Evolutionary conservation across 2,797 vertebrate species (phyloP).

Genomic region (Antennarius maculatus): DNA sequence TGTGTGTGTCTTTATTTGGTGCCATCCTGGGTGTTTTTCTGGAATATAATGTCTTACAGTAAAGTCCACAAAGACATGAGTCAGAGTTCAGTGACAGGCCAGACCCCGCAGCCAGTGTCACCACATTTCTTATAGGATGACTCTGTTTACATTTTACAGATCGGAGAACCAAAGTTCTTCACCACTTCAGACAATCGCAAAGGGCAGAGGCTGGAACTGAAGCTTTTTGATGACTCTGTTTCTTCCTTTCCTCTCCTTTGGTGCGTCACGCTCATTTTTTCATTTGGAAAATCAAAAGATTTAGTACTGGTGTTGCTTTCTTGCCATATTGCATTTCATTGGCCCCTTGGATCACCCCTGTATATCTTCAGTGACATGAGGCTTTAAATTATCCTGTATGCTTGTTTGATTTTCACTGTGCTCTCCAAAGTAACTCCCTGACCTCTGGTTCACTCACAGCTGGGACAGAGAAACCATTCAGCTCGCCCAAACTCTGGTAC

Average conservation of each 20-base stretch:
- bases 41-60: constrained; percentile 19
- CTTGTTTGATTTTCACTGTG: constrained; percentile 61
- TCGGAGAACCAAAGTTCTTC: constrained; percentile 89
- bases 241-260: constrained; percentile 90
- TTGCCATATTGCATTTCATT: constrained; percentile 25
- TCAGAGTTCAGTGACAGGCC: constrained; percentile 48
- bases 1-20: constrained; percentile 20
- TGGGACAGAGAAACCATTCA: constrained; percentile 96
- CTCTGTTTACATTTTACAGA: constrained; percentile 78
- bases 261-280: constrained; percentile 72
- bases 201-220: constrained; percentile 94
- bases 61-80: constrained; percentile 15
- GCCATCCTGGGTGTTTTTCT: constrained; percentile 16
- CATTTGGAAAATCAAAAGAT: constrained; percentile 43
- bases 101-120: constrained; percentile 4
- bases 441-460: constrained; percentile 80
- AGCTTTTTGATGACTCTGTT: constrained; percentile 92
- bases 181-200: constrained; percentile 90
- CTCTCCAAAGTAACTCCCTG: constrained; percentile 45
- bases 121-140: constrained; percentile 16
- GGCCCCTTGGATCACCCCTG: constrained; percentile 1
- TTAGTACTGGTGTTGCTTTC: constrained; percentile 26
- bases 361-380: constrained; percentile 39
- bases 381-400: constrained; percentile 37
- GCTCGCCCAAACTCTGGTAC: constrained; percentile 86